These are phyloP conservation scores for Petroica traversi DNA, from an alignment of 2,113 vertebrate genomes.

Conservation along the genomic window DNA sequence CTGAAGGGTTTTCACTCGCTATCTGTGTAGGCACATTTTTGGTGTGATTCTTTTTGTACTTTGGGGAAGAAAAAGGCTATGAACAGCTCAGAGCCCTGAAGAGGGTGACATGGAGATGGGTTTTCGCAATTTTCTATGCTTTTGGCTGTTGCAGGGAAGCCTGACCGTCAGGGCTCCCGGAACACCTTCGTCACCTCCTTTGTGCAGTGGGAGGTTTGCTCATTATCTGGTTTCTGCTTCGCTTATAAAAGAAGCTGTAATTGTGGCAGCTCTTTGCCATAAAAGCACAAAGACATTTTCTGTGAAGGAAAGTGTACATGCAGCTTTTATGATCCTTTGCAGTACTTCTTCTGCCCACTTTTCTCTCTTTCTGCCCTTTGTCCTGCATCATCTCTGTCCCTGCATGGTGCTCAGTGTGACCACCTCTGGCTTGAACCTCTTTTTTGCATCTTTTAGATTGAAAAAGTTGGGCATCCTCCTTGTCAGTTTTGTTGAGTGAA, in stretches of 20 bases:
- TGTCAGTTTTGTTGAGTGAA: not conserved
- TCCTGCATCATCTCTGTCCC: not conserved
- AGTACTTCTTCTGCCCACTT: not conserved
- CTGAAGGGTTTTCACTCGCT: not conserved
- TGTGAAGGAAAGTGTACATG: not conserved
- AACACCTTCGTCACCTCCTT: not conserved
- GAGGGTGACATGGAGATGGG: constrained; percentile 27
- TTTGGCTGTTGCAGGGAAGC: not conserved
- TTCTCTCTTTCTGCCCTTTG: not conserved
- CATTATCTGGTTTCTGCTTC: constrained; percentile 45
- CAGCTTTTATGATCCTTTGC: constrained; percentile 6
- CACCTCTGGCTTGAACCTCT: not conserved
- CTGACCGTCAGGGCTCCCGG: not conserved
- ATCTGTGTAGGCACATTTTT: not conserved
- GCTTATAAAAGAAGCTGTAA: constrained; percentile 33
- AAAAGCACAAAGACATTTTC: constrained; percentile 45
- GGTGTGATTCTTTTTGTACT: not conserved
- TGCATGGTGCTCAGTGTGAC: not conserved
- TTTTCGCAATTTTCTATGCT: constrained; percentile 15
- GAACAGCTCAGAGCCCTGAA: constrained; percentile 9
- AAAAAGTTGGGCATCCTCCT: not conserved
- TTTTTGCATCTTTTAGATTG: not conserved
- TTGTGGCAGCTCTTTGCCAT: constrained; percentile 37
- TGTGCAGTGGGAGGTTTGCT: constrained; percentile 38
- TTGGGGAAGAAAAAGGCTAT: not conserved